phyloP scores from a whole-genome alignment of 2,113 vertebrate species.

The Paradoxurus hermaphroditus region DNA sequence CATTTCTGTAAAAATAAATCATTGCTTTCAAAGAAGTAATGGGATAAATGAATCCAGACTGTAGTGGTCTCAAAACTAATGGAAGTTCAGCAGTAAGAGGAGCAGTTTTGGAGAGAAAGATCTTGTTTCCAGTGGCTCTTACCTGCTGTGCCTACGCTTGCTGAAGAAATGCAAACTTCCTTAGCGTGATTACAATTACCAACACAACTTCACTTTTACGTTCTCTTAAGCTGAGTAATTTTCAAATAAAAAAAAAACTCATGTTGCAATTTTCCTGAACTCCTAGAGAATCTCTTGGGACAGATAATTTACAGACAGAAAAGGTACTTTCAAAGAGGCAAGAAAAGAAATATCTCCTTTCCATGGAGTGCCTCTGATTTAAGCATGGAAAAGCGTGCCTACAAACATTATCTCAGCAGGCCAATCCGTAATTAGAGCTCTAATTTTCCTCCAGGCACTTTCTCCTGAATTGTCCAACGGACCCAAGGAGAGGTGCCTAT shows the following conservation, averaged over 20 bases:
- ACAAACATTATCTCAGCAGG: conserved; percentile 80
- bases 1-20: neutral
- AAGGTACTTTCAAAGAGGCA: conserved; percentile 75
- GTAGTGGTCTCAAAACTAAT: neutral
- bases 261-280: conserved; percentile 56
- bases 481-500: conserved; percentile 62
- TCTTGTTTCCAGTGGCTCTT: neutral
- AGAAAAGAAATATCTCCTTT: conserved; percentile 74
- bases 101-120: conserved; percentile 29
- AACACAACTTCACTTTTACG: conserved; percentile 47
- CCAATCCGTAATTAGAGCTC: conserved; percentile 75
- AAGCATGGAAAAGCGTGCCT: conserved; percentile 71
- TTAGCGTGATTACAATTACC: conserved; percentile 35
- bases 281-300: conserved; percentile 74
- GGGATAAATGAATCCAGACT: neutral
- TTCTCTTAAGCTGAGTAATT: conserved; percentile 47
- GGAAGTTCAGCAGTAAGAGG: neutral
- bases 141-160: neutral
- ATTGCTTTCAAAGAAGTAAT: conserved; percentile 24
- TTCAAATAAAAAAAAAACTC: conserved; percentile 38
- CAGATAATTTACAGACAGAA: conserved; percentile 78
- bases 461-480: conserved; percentile 71
- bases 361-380: conserved; percentile 68
- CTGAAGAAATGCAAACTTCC: conserved; percentile 2
- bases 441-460: conserved; percentile 73